Conservation (phyloP, 2,113 vertebrate genomes). For the Tragelaphus strepsiceros region DNA sequence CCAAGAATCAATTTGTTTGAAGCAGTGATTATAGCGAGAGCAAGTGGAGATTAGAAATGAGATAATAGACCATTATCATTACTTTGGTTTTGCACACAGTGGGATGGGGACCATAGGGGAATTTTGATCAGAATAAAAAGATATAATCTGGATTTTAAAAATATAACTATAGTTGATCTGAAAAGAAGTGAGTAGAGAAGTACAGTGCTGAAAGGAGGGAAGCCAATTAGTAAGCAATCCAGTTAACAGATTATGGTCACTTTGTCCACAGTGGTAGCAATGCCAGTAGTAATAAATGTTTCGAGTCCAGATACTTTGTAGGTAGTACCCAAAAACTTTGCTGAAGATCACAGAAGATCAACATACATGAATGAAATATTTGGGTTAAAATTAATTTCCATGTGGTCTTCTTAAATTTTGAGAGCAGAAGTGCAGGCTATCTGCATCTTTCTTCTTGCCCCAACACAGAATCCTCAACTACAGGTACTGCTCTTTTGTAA, state of each 20-base stretch:
- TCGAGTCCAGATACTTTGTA: not conserved
- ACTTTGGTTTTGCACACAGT: not conserved
- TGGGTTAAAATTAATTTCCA: not conserved
- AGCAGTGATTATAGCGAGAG: not conserved
- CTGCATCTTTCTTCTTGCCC: not conserved
- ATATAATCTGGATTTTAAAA: not conserved
- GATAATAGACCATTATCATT: not conserved
- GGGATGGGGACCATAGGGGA: not conserved
- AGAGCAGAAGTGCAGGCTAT: not conserved
- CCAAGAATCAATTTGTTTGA: not conserved
- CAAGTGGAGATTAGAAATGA: not conserved
- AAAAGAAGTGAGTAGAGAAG: not conserved
- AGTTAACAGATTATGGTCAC: not conserved
- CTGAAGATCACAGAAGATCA: not conserved
- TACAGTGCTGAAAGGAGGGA: not conserved
- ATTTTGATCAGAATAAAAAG: not conserved
- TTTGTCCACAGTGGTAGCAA: not conserved
- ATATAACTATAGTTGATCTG: not conserved
- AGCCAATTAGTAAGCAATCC: not conserved
- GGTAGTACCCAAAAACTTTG: not conserved
- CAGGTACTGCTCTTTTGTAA: not conserved
- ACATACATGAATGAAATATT: not conserved
- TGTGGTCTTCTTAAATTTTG: not conserved
- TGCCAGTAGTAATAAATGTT: not conserved
- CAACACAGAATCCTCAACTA: not conserved